Evolutionary conservation across 2,888 invertebrate species (phyloP).

Genomic region (Zygogramma bicolorata): DNA sequence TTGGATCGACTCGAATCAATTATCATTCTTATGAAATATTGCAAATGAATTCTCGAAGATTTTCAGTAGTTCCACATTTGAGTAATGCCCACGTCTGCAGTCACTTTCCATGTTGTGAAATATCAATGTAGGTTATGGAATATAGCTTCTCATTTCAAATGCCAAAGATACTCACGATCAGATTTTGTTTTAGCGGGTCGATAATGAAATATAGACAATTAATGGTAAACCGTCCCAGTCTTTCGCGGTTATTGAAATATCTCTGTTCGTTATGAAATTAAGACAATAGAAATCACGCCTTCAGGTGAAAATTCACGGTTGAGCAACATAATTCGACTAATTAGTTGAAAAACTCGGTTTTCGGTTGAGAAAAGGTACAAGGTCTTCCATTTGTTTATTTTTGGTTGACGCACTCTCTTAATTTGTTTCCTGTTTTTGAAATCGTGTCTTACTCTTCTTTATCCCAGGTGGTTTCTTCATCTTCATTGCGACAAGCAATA

Average conservation of each 20-base stretch:
- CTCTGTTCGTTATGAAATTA: background rate
- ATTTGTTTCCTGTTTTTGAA: background rate
- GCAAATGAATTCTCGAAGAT: background rate
- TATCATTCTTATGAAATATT: constrained; percentile 13
- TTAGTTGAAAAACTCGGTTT: background rate
- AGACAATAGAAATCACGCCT: background rate
- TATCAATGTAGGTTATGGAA: constrained; percentile 21
- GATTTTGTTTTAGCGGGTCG: background rate
- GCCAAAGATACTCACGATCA: constrained; percentile 18
- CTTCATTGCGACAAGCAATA: background rate
- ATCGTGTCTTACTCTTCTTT: background rate
- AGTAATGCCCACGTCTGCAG: background rate
- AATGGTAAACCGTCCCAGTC: background rate
- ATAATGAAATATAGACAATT: background rate
- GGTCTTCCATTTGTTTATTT: background rate
- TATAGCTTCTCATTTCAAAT: constrained; percentile 17
- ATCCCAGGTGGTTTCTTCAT: background rate
- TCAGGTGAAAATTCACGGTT: background rate
- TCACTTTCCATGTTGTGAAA: constrained; percentile 28
- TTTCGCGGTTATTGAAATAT: background rate
- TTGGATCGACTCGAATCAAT: background rate
- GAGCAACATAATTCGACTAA: background rate
- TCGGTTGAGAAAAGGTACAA: background rate
- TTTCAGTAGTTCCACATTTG: constrained; percentile 9
- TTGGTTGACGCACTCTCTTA: background rate